These are phyloP conservation scores for Sesamia inferens DNA, from an alignment of 2,888 invertebrate genomes.

Conservation along the genomic window DNA sequence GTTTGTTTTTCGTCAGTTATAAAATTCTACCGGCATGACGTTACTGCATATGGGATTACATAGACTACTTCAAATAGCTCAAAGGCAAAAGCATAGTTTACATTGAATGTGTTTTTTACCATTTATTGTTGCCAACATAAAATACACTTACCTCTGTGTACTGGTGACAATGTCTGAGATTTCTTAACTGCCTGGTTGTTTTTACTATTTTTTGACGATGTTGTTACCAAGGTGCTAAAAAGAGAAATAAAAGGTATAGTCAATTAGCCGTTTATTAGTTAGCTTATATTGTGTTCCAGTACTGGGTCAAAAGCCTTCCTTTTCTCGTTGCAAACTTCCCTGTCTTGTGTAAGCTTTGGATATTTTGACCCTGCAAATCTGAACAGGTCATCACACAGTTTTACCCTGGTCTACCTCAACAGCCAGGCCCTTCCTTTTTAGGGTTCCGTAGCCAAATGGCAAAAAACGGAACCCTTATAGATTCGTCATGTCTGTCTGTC, in stretches of 20 bases:
- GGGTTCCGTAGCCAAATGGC: too few relatives aligned
- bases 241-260: neutral
- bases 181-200: constrained; percentile 73
- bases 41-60: neutral
- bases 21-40: neutral
- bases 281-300: neutral
- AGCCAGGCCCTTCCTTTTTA: too few relatives aligned
- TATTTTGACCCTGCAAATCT: neutral
- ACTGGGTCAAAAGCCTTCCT: neutral
- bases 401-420: too few relatives aligned
- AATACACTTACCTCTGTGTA: constrained; percentile 74
- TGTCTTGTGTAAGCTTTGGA: neutral
- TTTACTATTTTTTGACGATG: constrained; percentile 71
- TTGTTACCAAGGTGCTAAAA: constrained; percentile 75
- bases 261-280: neutral
- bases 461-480: too few relatives aligned
- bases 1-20: neutral
- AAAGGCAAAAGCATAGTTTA: neutral
- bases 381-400: neutral
- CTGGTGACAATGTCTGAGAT: constrained; percentile 77
- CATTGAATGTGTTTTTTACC: neutral
- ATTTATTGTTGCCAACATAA: neutral
- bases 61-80: neutral
- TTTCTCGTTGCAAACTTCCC: neutral
- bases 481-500: too few relatives aligned